These are phyloP conservation scores for Lynx canadensis DNA, from an alignment of 2,113 vertebrate species.

Conservation along the genomic window DNA sequence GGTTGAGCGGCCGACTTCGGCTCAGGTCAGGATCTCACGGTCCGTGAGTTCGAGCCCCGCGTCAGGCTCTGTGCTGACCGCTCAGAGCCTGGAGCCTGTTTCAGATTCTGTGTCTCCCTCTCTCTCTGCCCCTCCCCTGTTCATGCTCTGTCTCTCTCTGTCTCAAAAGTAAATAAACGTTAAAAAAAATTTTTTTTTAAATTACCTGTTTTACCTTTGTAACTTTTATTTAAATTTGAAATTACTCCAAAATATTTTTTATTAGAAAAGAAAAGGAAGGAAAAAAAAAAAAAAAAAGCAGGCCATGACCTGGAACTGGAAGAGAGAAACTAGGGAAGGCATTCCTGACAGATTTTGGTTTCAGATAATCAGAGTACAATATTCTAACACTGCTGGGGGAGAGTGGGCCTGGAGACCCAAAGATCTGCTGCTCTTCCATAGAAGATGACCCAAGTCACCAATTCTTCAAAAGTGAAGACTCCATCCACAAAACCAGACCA, in stretches of 20 bases:
- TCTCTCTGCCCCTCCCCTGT: too few species aligned
- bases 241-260: background rate
- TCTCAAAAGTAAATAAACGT: too few species aligned
- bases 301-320: background rate
- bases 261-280: background rate
- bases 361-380: background rate
- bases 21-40: too few species aligned
- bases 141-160: too few species aligned
- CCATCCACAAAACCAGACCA: background rate
- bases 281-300: background rate
- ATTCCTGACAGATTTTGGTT: background rate
- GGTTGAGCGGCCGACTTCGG: too few species aligned
- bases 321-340: background rate
- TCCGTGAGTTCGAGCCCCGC: too few species aligned
- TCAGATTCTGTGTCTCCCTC: too few species aligned
- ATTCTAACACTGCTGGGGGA: background rate
- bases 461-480: background rate
- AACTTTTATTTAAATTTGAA: background rate
- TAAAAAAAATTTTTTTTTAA: too few species aligned
- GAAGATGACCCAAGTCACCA: background rate
- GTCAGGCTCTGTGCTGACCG: too few species aligned
- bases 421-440: background rate
- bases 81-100: too few species aligned
- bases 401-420: background rate
- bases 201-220: background rate